A percentile compares a stretch with the other conserved stretches of the same genome.
phyloP scores from a whole-genome alignment of 2,888 invertebrate species.

The Sminthurinus aureus region DNA sequence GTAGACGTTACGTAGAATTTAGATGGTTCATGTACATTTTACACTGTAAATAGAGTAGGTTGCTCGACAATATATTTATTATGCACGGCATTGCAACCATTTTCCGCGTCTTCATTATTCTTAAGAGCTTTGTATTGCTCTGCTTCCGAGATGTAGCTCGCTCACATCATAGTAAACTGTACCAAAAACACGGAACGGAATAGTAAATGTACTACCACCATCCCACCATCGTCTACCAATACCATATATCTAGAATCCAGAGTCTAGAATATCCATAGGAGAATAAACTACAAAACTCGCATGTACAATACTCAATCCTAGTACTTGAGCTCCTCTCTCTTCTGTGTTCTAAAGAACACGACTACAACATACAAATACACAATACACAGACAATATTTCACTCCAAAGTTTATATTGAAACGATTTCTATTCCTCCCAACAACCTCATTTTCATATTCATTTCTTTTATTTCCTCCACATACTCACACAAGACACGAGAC shows the following conservation, averaged over 20 bases:
- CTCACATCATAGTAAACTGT: not conserved
- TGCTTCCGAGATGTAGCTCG: not conserved
- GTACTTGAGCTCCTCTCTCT: no score
- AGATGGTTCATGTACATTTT: not conserved
- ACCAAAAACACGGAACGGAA: no score
- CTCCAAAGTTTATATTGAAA: conserved; percentile 3
- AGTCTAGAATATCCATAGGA: no score
- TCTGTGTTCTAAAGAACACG: no score
- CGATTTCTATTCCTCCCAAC: conserved; percentile 30
- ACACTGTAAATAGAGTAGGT: not conserved
- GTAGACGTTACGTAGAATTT: no score
- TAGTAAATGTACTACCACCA: not conserved
- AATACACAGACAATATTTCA: conserved; percentile 29
- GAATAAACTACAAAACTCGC: no score
- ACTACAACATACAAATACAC: not conserved
- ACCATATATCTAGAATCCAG: no score
- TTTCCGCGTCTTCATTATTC: conserved; percentile 32
- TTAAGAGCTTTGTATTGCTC: conserved; percentile 24
- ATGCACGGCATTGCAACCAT: conserved; percentile 29
- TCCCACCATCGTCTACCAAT: not conserved
- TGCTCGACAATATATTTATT: conserved; percentile 15
- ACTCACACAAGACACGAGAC: not conserved
- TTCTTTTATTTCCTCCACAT: conserved; percentile 19
- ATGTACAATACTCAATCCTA: no score
- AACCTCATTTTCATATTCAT: conserved; percentile 34